These are phyloP conservation scores for Erebia aethiops DNA, from an alignment of 2,888 invertebrate species.

Conservation along the genomic window DNA sequence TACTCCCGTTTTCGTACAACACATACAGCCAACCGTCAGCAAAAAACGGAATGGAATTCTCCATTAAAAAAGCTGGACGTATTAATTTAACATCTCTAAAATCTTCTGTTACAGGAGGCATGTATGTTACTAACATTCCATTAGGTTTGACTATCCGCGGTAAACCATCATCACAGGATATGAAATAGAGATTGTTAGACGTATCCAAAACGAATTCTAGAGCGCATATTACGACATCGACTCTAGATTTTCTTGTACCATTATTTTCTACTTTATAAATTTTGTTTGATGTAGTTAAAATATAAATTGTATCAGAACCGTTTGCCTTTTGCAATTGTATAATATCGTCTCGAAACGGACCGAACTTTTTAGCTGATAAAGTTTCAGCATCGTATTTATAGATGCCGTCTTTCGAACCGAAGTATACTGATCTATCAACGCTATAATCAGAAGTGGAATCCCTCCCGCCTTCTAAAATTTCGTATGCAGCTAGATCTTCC, in stretches of 20 bases:
- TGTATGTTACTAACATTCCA: conserved; percentile 47
- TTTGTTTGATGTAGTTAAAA: conserved; percentile 52
- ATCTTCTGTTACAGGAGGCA: conserved; percentile 54
- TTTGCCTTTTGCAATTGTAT: conserved; percentile 67
- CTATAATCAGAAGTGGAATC: conserved; percentile 65
- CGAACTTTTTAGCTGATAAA: conserved; percentile 62
- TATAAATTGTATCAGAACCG: conserved; percentile 56
- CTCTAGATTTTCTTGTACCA: conserved; percentile 54
- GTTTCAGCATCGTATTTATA: conserved; percentile 58
- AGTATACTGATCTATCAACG: conserved; percentile 53
- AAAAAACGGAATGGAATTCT: conserved; percentile 61
- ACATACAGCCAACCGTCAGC: conserved; percentile 59
- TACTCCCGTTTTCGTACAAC: conserved; percentile 59
- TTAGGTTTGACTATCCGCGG: conserved; percentile 55
- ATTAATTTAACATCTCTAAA: conserved; percentile 56
- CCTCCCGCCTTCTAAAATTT: conserved; percentile 65
- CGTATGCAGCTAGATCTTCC: conserved; percentile 66
- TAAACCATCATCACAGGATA: conserved; percentile 55
- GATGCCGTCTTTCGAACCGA: conserved; percentile 61
- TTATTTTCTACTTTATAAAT: conserved; percentile 59
- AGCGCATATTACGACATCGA: conserved; percentile 55
- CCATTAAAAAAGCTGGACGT: conserved; percentile 67
- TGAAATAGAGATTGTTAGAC: conserved; percentile 63
- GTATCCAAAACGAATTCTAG: conserved; percentile 68
- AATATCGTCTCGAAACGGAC: conserved; percentile 60